phyloP scores from a whole-genome alignment of 2,113 vertebrate genomes.

The Alexandromys fortis region DNA sequence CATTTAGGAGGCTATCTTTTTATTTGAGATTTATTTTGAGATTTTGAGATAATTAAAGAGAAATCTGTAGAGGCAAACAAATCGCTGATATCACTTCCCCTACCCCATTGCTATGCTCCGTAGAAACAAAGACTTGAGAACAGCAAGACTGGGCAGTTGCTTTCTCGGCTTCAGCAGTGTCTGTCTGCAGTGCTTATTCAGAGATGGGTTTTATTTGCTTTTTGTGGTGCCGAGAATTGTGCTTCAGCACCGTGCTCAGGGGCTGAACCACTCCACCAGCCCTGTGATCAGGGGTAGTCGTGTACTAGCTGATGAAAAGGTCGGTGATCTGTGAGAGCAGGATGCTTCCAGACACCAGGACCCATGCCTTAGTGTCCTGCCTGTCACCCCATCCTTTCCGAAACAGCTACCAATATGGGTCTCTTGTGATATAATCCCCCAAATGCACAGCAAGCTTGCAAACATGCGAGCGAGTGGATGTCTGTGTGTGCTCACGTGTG shows the following conservation, averaged over 20 bases:
- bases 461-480: background rate
- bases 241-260: background rate
- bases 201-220: background rate
- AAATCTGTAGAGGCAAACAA: background rate
- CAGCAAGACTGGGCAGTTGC: background rate
- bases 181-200: background rate
- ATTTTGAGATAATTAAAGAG: background rate
- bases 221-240: background rate
- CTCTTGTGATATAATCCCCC: background rate
- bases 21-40: slow-evolving; percentile 27
- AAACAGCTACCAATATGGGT: background rate
- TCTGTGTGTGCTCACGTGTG: background rate
- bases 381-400: background rate
- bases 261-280: background rate
- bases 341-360: background rate
- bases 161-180: background rate
- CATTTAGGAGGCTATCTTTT: background rate
- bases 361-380: background rate
- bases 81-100: background rate
- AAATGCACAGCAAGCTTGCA: background rate
- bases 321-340: background rate
- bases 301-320: background rate
- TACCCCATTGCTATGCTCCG: background rate
- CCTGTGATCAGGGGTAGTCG: background rate
- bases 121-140: background rate